Base-by-base conservation (phyloP, 2,797 vertebrate genomes). In the Pseudochaenichthys georgianus region DNA sequence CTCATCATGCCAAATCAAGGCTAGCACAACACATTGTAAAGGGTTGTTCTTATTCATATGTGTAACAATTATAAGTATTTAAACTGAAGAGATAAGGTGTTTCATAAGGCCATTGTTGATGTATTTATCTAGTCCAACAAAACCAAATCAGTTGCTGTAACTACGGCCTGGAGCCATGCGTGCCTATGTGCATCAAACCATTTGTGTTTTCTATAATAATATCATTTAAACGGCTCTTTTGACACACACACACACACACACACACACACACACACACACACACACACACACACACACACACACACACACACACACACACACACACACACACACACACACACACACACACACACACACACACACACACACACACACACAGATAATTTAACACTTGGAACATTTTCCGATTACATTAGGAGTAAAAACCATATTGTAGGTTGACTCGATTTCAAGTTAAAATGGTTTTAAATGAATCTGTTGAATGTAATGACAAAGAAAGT, bases 1-100 rank as follows among this genome's bases (percentile, higher is more conserved):
- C n/a, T 53, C 15, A 46, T 13, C 66, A 82, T 79, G 46, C 28
- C 52, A 55, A 73, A 77, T 10, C 42, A 59, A 82, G 45, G 58
- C 31, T 38, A 73, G 58, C 57, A 50, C 57, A 68, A 51, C 50
- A 58, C 43, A 55, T 17, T 38, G 34, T 38, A 38, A 38, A 7
- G 8, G 34, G 34, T 2, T 34, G 53, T 43, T 51, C 3, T 13
- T 23, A 46, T 38, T 11, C 19, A 8, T 23, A 5, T 21, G 5
- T 19, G 12, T 16, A 9, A 48, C 17, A 46, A 2, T 15, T 23
- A 16, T 46, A 4, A 52, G 38, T 53, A 45, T 15, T 60, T 55
- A 21, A 46, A 11, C 50, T 19, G 50, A 45, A 31, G 15, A 62
- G 41, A 46, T 19, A 0, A 23, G 9, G 6, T 46, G 38, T 63